Evolutionary conservation across 2,888 invertebrate species (phyloP), one percentile per base, ranked within the genome.

Genomic region (Cantharis lateralis): DNA sequence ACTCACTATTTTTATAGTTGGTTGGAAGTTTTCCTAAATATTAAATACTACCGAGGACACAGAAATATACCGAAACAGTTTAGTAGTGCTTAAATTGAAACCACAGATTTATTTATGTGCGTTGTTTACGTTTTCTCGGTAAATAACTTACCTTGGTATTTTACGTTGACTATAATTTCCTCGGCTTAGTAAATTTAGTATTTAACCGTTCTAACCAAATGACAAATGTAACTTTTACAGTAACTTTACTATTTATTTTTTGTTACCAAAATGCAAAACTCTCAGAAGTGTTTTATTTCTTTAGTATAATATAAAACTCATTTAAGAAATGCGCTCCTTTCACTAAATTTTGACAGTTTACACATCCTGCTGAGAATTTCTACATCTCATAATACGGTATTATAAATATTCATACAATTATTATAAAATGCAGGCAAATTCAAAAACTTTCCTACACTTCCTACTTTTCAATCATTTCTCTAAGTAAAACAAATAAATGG

Each of bases 381-480:
- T 15, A 32, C 48, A 72, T 69, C 76, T 76, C 76, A 77, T 74
- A 73, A 76, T 73, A 77, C 63, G 77, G 70, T 69, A 68, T 72
- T 71, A 74, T 77, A 68, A 77, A 77, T 74, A 74, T 74, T 63
- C 64, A 77, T 74, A 63, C 16, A 68, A 77, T 77, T 64, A 69
- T 62, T 71, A 20, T 68, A 70, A 69, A 71, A 62, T 48, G 13
- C 13, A 32, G 4, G 32, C 13, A 13, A 13, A 32, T 32, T 0
- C 11, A 13, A 11, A 13, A 13, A 32, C 13, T 32, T 13, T 13
- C 1, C 10, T 28, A 28, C 10, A 10, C 0, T 28, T 24, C 5
- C 4, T 18, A 18, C 18, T 18, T 18, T 18, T 18, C 3, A 18
- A 18, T 18, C 20, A 4, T 2, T 20, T 2, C 20, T 20, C 2